Percentiles rank a stretch among this genome's conserved stretches.
These are phyloP conservation scores for Penaeus monodon DNA, from an alignment of 2,888 invertebrate species.

Conservation along the genomic window DNA sequence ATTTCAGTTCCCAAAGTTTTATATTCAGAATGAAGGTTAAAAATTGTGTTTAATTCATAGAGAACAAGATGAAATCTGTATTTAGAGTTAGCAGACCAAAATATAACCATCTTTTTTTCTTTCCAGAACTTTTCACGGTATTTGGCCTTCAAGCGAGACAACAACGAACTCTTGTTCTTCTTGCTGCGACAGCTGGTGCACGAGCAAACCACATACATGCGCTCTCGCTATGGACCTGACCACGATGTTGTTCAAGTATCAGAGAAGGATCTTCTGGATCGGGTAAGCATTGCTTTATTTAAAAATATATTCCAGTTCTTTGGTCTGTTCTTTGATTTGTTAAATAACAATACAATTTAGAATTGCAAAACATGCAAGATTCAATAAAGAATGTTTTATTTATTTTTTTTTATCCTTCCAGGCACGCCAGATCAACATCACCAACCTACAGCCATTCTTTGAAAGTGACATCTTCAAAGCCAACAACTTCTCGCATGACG, in stretches of 20 bases:
- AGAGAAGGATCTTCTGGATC: constrained; percentile 85
- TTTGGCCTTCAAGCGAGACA: constrained; percentile 92
- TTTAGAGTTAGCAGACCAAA: not conserved
- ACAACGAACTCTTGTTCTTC: constrained; percentile 95
- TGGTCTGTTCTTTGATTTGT: too few species aligned
- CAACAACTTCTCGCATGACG: constrained; percentile 89
- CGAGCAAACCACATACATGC: constrained; percentile 86
- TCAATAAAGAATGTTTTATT: not conserved
- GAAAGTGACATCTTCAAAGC: constrained; percentile 88
- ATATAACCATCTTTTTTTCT: constrained; percentile 52
- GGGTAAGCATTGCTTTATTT: constrained; percentile 71
- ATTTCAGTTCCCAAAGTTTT: too few species aligned
- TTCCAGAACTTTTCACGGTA: constrained; percentile 92
- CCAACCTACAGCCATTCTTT: constrained; percentile 90
- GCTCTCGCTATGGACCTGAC: constrained; percentile 71
- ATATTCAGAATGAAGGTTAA: too few species aligned
- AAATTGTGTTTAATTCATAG: too few species aligned
- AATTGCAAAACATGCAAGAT: constrained; percentile 7
- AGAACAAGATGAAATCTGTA: not conserved
- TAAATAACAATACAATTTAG: too few species aligned
- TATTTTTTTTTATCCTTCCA: constrained; percentile 73
- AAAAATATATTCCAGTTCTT: too few species aligned
- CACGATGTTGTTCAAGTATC: constrained; percentile 85
- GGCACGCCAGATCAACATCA: constrained; percentile 92
- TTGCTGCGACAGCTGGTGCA: constrained; percentile 91